Evolutionary conservation across 2,797 vertebrate species (phyloP).

Genomic region (Poeciliopsis turneri): DNA sequence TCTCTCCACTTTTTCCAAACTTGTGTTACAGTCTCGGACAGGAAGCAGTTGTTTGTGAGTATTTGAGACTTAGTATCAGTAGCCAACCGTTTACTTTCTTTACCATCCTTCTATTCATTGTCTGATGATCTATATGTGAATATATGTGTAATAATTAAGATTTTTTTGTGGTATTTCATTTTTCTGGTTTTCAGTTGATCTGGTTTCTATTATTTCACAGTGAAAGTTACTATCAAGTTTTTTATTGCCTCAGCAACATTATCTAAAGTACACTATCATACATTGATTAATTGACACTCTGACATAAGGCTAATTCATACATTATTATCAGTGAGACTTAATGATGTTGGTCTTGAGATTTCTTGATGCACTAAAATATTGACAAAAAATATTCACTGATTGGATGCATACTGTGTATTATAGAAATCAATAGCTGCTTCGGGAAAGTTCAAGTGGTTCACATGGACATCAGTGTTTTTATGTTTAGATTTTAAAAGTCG

Average conservation of each 20-base stretch:
- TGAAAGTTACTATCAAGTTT: conserved; percentile 5
- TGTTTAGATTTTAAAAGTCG: background rate
- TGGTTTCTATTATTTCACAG: conserved; percentile 30
- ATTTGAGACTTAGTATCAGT: conserved; percentile 57
- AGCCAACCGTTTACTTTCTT: conserved; percentile 33
- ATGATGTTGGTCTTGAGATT: conserved; percentile 5
- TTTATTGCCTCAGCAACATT: conserved; percentile 30
- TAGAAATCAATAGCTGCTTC: background rate
- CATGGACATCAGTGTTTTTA: background rate
- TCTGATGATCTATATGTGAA: conserved; percentile 25
- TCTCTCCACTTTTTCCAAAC: conserved; percentile 40
- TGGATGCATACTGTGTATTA: background rate
- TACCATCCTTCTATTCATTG: conserved; percentile 41
- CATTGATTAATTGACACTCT: background rate
- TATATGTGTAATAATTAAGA: conserved; percentile 26
- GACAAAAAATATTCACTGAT: background rate
- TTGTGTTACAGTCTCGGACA: conserved; percentile 72
- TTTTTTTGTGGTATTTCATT: conserved; percentile 7
- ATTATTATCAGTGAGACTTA: background rate
- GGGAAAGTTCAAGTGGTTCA: background rate
- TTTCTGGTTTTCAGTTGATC: conserved; percentile 24
- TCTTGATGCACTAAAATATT: background rate
- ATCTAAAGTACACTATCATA: conserved; percentile 10
- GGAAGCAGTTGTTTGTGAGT: conserved; percentile 81
- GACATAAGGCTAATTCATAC: background rate